phyloP scores from a whole-genome alignment of 2,797 vertebrate species.

The Aplochiton taeniatus region DNA sequence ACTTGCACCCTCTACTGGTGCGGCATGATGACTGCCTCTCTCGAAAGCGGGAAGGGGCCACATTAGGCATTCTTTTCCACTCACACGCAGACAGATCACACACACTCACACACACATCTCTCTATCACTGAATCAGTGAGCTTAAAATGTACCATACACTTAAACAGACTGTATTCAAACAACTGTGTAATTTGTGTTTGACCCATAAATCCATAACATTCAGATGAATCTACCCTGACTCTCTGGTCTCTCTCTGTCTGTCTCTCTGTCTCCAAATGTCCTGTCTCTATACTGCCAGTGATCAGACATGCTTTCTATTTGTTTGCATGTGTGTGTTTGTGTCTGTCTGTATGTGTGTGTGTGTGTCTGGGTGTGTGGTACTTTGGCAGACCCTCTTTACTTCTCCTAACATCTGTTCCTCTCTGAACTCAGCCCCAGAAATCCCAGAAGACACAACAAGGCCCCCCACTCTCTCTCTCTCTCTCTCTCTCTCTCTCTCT shows the following conservation, averaged over 20 bases:
- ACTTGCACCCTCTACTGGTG: background rate
- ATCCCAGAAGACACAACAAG: background rate
- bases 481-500: background rate
- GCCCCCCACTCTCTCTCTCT: background rate
- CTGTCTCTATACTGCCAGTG: background rate
- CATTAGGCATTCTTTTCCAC: no score
- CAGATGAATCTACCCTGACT: no score
- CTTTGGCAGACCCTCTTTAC: background rate
- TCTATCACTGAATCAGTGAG: no score
- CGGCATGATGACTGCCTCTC: background rate
- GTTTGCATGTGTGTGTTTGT: slow-evolving; percentile 2
- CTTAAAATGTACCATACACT: no score
- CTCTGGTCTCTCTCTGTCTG: background rate
- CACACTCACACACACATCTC: no score
- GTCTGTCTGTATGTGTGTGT: slow-evolving; percentile 9
- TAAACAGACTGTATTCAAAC: no score
- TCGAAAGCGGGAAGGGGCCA: background rate
- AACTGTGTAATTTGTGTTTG: no score
- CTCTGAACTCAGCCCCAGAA: no score
- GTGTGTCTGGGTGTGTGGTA: background rate
- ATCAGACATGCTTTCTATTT: background rate
- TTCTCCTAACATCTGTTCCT: background rate
- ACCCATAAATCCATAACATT: no score
- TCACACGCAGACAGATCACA: no score
- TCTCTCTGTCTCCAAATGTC: background rate